Base-by-base conservation (phyloP, 2,888 invertebrate genomes). In the Dyspetes luteomarginatus region DNA sequence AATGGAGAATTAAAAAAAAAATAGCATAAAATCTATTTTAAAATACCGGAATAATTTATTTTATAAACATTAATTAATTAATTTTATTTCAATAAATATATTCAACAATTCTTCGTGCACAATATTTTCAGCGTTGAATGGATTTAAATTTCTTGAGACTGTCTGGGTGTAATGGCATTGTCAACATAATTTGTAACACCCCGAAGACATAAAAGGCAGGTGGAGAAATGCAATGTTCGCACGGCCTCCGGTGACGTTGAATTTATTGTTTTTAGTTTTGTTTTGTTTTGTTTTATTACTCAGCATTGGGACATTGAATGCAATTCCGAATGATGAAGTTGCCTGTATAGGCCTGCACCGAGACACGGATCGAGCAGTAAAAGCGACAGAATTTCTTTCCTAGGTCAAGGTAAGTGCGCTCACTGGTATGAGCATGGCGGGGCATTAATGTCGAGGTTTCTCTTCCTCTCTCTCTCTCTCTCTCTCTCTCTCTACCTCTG, bases 141-240 rank as follows among this genome's bases (percentile, higher is more conserved):
- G n/a, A n/a, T n/a, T n/a, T n/a, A n/a, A n/a, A n/a, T n/a, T n/a
- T n/a, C n/a, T n/a, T n/a, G n/a, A n/a, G n/a, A n/a, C n/a, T n/a
- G n/a, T n/a, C n/a, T 9, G 3, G 28, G 19, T 24, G 9, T 52
- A 72, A 77, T 65, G 22, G 62, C 50, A 68, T 73, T 62, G 78
- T 78, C 78, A 78, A 68, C 73, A 36, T 48, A 67, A 73, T 73
- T 78, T 78, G 78, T 73, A 73, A 19, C 12, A 36, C 12, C 22
- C 12, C 55, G 55, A 24, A 48, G 48, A 60, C 71, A 60, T n/a
- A 9, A 36, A 12, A 74, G 60, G 55, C 62, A 48, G 50, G n/a
- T 4, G 4, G 68, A 68, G 45, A 41, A 69, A 78, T 56, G 60
- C n/a, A n/a, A 67, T 22, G 41, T 78, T 78, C 73, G 68, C 78